Evolutionary conservation across 1,140 invertebrate genomes (phyloP).

Genomic region (Lysiphlebus fabarum): DNA sequence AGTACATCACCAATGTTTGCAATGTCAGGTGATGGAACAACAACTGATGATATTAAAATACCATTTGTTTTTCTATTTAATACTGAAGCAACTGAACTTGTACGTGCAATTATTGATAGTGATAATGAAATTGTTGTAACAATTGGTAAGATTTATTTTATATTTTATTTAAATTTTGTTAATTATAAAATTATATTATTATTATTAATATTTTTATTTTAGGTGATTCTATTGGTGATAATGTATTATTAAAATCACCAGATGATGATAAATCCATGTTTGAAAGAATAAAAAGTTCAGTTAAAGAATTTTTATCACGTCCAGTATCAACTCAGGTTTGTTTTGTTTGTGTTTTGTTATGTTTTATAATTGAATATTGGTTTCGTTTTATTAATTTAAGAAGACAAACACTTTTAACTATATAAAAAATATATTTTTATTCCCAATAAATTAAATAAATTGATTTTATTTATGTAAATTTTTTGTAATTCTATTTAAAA

Average conservation of each 20-base stretch:
- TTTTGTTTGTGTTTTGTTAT: conserved; percentile 25
- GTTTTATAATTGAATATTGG: conserved; percentile 14
- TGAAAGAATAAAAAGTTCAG: conserved; percentile 48
- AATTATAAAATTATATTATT: conserved; percentile 12
- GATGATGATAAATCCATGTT: conserved; percentile 46
- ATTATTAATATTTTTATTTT: conserved; percentile 19
- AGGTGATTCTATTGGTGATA: conserved; percentile 45
- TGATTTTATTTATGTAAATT: too few species aligned
- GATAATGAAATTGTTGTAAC: conserved; percentile 40
- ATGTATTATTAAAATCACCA: conserved; percentile 46
- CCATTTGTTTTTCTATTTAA: conserved; percentile 88
- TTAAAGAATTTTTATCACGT: conserved; percentile 48
- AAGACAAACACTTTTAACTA: not conserved
- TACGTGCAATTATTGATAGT: conserved; percentile 54
- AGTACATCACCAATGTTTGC: conserved; percentile 81
- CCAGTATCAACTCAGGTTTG: conserved; percentile 34
- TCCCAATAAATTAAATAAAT: too few species aligned
- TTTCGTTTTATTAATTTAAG: conserved; percentile 13
- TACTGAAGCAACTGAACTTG: conserved; percentile 69
- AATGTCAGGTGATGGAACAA: conserved; percentile 88
- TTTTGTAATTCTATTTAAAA: too few species aligned
- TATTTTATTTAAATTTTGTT: conserved; percentile 12
- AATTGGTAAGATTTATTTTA: conserved; percentile 37
- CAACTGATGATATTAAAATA: conserved; percentile 79
- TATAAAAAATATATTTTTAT: too few species aligned